Percentiles rank a stretch among this genome's conserved stretches.
phyloP scores from a whole-genome alignment of 1,140 invertebrate species.

The Acyrthosiphon pisum region DNA sequence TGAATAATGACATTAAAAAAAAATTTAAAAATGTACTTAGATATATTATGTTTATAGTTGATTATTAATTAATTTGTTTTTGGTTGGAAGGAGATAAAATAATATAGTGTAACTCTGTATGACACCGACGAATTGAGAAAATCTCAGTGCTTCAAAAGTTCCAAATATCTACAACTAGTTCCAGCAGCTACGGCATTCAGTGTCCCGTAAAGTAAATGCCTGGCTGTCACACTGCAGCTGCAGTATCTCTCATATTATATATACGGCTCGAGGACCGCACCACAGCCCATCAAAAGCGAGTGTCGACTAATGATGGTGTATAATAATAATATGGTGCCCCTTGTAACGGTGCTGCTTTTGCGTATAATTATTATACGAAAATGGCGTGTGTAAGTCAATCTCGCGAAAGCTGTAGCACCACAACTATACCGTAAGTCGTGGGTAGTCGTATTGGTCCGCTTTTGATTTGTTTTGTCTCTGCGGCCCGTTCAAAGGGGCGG shows the following conservation, averaged over 20 bases:
- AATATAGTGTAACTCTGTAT: no score
- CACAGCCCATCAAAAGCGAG: neutral
- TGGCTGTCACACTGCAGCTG: neutral
- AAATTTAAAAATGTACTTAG: no score
- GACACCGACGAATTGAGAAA: neutral
- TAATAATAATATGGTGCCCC: neutral
- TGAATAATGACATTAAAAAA: no score
- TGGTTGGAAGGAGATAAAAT: no score
- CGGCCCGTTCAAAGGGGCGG: neutral
- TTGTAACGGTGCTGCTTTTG: neutral
- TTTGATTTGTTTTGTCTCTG: slow-evolving; percentile 20
- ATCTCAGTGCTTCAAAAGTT: neutral
- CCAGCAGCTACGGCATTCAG: neutral
- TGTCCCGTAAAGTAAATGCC: neutral
- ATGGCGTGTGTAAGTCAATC: neutral
- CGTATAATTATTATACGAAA: neutral
- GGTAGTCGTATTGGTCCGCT: neutral
- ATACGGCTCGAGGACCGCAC: neutral
- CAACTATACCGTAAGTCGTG: neutral
- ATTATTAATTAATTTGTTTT: no score
- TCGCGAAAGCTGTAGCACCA: neutral
- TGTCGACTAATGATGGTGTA: neutral
- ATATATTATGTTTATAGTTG: no score
- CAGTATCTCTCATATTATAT: neutral
- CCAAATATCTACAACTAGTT: neutral